Evolutionary conservation across 2,797 vertebrate species (phyloP).

Genomic region (Geranospiza caerulescens): DNA sequence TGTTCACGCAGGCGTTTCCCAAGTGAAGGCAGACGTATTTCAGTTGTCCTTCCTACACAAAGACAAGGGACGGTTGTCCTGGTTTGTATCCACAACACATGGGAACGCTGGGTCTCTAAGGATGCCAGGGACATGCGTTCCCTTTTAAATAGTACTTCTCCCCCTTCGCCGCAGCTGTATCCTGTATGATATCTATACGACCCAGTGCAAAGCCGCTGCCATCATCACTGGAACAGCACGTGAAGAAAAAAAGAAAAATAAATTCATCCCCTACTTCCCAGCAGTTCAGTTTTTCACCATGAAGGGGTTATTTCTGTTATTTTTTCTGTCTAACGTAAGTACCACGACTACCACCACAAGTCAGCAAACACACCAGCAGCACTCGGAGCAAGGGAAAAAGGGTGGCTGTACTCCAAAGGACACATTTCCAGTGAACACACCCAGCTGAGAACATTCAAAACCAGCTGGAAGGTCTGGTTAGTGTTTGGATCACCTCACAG

Average conservation of each 20-base stretch:
- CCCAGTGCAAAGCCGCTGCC: neutral
- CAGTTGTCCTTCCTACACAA: neutral
- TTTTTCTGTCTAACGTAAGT: neutral
- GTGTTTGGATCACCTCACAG: slow-evolving; percentile 21
- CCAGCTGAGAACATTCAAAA: neutral
- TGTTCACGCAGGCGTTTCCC: neutral
- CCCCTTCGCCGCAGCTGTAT: neutral
- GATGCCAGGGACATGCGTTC: neutral
- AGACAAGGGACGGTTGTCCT: neutral
- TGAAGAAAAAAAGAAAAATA: neutral
- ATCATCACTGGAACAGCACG: neutral
- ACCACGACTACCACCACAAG: neutral
- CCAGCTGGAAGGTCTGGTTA: slow-evolving; percentile 37
- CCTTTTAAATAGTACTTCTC: neutral
- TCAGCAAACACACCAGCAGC: neutral
- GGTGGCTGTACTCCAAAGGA: neutral
- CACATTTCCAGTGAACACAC: slow-evolving; percentile 41
- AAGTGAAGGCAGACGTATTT: neutral
- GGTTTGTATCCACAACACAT: neutral
- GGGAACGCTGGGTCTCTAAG: neutral
- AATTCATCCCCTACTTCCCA: neutral
- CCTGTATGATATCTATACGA: neutral
- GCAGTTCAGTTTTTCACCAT: neutral
- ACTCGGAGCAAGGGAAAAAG: neutral
- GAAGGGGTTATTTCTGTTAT: neutral